Conservation (phyloP, 2,888 invertebrate species). For the Ophion ellenae region DNA sequence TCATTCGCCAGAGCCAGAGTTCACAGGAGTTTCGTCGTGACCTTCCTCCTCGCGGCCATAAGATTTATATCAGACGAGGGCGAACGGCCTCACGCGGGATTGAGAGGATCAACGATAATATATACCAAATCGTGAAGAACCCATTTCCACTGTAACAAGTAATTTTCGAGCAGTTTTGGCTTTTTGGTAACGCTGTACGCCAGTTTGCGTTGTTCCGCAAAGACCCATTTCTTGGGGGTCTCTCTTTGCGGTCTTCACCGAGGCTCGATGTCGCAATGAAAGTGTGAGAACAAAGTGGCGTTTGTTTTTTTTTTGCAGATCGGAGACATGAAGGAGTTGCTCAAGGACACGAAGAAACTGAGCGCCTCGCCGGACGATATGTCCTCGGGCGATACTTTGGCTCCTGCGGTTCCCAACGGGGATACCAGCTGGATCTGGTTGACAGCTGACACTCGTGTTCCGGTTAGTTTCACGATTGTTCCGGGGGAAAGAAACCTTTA, state of each 20-base stretch:
- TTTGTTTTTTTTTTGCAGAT: conserved; percentile 71
- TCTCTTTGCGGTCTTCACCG: background rate
- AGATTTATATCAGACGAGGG: conserved; percentile 34
- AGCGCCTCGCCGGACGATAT: conserved; percentile 83
- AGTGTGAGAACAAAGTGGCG: background rate
- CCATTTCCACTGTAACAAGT: too few species aligned
- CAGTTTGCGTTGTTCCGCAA: too few species aligned
- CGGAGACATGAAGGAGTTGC: conserved; percentile 82
- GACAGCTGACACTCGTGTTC: conserved; percentile 93
- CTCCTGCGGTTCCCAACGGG: conserved; percentile 87
- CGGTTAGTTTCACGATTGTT: conserved; percentile 85
- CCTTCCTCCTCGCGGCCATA: conserved; percentile 15
- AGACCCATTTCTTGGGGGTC: too few species aligned
- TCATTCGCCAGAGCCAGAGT: conserved; percentile 11
- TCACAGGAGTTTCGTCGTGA: conserved; percentile 41
- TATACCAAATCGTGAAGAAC: too few species aligned
- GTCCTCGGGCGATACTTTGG: conserved; percentile 82
- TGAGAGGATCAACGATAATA: background rate
- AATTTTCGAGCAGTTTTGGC: too few species aligned
- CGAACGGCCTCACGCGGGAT: background rate
- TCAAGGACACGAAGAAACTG: conserved; percentile 85
- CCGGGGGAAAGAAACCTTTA: too few species aligned
- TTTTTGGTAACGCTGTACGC: too few species aligned
- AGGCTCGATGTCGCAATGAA: background rate
- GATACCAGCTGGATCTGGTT: conserved; percentile 94